These are phyloP conservation scores for Cerastoderma edule DNA, from an alignment of 2,888 invertebrate genomes.

Conservation along the genomic window DNA sequence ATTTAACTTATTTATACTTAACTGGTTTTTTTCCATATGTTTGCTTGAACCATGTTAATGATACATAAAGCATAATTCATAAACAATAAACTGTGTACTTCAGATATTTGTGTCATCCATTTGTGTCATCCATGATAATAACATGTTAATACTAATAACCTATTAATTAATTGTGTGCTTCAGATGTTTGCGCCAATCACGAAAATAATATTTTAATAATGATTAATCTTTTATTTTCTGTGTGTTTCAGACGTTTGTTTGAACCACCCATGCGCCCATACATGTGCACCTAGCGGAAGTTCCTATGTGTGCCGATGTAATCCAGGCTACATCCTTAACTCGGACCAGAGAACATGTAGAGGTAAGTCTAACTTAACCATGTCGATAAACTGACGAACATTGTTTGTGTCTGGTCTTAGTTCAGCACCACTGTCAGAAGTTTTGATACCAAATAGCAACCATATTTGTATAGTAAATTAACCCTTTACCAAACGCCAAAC, in stretches of 20 bases:
- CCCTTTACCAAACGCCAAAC: too few relatives aligned
- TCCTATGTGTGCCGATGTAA: slow-evolving; percentile 9
- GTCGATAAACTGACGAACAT: too few relatives aligned
- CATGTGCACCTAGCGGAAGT: neutral
- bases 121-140: neutral
- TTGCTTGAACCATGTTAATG: neutral
- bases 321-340: neutral
- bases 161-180: neutral
- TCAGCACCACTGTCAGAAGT: too few relatives aligned
- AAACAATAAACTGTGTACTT: neutral
- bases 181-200: neutral
- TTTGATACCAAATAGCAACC: too few relatives aligned
- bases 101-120: neutral
- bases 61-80: neutral
- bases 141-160: neutral
- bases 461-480: too few relatives aligned
- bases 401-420: too few relatives aligned
- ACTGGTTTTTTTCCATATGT: neutral
- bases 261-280: neutral
- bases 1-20: neutral
- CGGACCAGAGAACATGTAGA: neutral
- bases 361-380: neutral
- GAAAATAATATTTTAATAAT: neutral
- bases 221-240: neutral
- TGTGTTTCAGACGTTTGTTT: neutral